phyloP scores from a whole-genome alignment of 2,113 vertebrate genomes.

The Podarcis cretensis region DNA sequence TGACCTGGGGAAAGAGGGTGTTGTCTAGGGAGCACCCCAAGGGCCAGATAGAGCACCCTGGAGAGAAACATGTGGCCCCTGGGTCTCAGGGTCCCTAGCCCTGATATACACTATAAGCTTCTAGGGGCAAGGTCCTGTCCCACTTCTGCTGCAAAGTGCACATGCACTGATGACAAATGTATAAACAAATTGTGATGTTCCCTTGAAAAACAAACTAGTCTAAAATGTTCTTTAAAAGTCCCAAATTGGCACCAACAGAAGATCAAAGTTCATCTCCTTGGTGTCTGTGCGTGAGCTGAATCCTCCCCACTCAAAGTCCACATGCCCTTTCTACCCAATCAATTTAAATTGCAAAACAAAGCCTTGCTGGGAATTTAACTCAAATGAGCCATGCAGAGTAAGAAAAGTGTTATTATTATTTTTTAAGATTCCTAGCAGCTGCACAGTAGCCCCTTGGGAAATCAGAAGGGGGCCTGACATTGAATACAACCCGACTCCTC shows the following conservation, averaged over 20 bases:
- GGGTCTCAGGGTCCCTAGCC: too few relatives aligned
- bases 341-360: conserved; percentile 1
- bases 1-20: too few relatives aligned
- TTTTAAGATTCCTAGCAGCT: neutral
- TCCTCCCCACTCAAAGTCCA: conserved; percentile 28
- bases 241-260: neutral
- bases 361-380: neutral
- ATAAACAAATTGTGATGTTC: neutral
- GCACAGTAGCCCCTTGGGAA: neutral
- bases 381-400: neutral
- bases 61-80: too few relatives aligned
- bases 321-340: neutral
- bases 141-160: neutral
- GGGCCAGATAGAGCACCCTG: too few relatives aligned
- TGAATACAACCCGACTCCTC: too few relatives aligned
- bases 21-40: too few relatives aligned
- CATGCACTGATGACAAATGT: neutral
- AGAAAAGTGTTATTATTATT: neutral
- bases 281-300: neutral
- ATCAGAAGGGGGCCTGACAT: neutral
- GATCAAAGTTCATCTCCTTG: neutral
- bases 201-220: neutral
- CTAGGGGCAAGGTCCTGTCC: neutral
- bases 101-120: neutral
- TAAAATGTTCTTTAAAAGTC: neutral